Percentiles rank a stretch among this genome's conserved stretches.
Evolutionary conservation across 2,888 invertebrate species (phyloP).

Genomic region (Shargacucullia verbasci): DNA sequence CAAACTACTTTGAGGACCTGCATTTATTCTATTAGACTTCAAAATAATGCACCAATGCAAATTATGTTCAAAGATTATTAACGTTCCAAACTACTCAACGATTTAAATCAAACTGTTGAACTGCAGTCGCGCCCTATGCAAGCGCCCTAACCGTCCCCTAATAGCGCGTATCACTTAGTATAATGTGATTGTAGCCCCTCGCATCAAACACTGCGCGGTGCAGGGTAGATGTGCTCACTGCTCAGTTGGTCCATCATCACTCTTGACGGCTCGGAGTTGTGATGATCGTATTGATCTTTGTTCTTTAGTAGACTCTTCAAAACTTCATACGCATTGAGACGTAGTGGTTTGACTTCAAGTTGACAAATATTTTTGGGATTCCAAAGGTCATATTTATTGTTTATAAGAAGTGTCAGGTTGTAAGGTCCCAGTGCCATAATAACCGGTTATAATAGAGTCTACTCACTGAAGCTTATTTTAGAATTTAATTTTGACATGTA

Average conservation of each 20-base stretch:
- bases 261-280: constrained; percentile 14
- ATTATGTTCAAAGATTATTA: too few species aligned
- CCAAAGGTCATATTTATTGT: too few species aligned
- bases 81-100: not conserved
- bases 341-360: not conserved
- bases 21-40: too few species aligned
- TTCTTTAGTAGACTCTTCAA: not conserved
- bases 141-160: constrained; percentile 63
- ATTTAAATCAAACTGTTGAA: constrained; percentile 5
- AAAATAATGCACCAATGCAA: too few species aligned
- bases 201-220: constrained; percentile 51
- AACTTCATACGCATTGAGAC: not conserved
- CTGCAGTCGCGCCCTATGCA: constrained; percentile 22
- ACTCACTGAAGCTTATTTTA: too few species aligned
- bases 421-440: too few species aligned
- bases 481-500: too few species aligned
- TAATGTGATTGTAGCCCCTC: constrained; percentile 80
- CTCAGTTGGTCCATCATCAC: constrained; percentile 9
- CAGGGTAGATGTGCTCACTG: constrained; percentile 38
- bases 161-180: constrained; percentile 83
- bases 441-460: too few species aligned
- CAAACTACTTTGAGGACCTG: too few species aligned
- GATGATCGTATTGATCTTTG: constrained; percentile 24
- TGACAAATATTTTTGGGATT: too few species aligned
- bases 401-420: too few species aligned